phyloP scores from a whole-genome alignment of 2,113 vertebrate species.

The Neolamprologus brichardi region DNA sequence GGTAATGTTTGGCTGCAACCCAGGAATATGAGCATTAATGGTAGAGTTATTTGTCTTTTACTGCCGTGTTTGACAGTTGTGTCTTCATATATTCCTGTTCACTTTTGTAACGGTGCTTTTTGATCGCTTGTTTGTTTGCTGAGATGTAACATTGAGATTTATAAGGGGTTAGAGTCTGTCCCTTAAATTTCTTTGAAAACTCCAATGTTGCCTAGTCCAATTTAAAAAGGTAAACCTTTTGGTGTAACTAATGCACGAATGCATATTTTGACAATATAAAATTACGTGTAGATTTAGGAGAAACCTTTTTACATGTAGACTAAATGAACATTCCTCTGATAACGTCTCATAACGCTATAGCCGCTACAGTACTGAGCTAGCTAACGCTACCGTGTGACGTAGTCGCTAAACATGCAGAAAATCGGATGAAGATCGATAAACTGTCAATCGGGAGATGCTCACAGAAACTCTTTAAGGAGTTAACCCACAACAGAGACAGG shows the following conservation, averaged over 20 bases:
- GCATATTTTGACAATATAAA: not conserved
- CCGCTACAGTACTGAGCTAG: not conserved
- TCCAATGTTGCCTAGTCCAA: not conserved
- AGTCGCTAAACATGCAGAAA: not conserved
- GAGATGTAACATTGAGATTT: not conserved
- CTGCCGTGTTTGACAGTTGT: not conserved
- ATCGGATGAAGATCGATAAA: not conserved
- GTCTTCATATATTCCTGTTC: not conserved
- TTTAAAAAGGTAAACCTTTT: not conserved
- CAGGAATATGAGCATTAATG: not conserved
- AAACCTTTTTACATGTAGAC: not conserved
- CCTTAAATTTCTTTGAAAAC: not conserved
- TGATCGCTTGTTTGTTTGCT: not conserved
- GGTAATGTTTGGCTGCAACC: not conserved
- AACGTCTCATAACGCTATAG: not conserved
- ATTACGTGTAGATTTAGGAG: not conserved
- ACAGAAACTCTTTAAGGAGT: fast-evolving
- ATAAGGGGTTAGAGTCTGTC: not conserved
- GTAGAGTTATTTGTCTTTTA: not conserved
- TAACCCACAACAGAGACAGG: not conserved
- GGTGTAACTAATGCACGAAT: not conserved
- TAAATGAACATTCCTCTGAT: not conserved
- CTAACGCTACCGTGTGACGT: not conserved
- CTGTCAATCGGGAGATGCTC: too few species aligned
- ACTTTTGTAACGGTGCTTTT: not conserved